Percentiles rank a stretch among this genome's conserved stretches.
These are phyloP conservation scores for Callyntrura guangdongensis DNA, from an alignment of 2,888 invertebrate genomes.

Conservation along the genomic window DNA sequence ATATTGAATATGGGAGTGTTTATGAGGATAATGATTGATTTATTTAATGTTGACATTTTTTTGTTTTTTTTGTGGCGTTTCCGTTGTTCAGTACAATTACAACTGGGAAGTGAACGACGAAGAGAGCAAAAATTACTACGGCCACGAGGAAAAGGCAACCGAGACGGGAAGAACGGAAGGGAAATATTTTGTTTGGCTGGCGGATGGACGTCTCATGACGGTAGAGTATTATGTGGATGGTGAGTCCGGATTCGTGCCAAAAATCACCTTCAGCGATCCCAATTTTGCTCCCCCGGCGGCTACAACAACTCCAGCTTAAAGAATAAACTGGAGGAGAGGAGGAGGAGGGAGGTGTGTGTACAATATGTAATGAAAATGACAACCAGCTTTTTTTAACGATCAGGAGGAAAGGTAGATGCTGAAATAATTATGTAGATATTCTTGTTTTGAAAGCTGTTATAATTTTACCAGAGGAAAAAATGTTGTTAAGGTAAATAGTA, in stretches of 20 bases:
- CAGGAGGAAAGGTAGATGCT: no score
- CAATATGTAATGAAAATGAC: no score
- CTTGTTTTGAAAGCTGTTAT: no score
- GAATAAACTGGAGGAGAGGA: no score
- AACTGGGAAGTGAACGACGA: conserved; percentile 89
- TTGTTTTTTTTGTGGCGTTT: conserved; percentile 3
- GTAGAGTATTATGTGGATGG: conserved; percentile 91
- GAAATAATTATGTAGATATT: no score
- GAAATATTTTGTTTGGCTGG: conserved; percentile 90
- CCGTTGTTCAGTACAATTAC: conserved; percentile 47
- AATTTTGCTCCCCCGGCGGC: conserved; percentile 86
- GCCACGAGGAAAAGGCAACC: conserved; percentile 88
- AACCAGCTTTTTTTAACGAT: no score
- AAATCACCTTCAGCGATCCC: conserved; percentile 89
- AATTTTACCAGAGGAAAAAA: no score
- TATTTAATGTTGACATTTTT: background rate
- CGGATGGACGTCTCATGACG: conserved; percentile 91
- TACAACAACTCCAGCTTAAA: no score
- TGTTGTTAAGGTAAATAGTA: no score
- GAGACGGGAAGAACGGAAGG: conserved; percentile 88
- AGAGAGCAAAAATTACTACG: conserved; percentile 90
- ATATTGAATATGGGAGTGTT: background rate
- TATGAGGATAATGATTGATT: background rate
- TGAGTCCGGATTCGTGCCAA: conserved; percentile 91
- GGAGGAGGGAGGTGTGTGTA: no score